Base-by-base conservation (phyloP, 2,888 invertebrate species). In the Cryptops parisi region DNA sequence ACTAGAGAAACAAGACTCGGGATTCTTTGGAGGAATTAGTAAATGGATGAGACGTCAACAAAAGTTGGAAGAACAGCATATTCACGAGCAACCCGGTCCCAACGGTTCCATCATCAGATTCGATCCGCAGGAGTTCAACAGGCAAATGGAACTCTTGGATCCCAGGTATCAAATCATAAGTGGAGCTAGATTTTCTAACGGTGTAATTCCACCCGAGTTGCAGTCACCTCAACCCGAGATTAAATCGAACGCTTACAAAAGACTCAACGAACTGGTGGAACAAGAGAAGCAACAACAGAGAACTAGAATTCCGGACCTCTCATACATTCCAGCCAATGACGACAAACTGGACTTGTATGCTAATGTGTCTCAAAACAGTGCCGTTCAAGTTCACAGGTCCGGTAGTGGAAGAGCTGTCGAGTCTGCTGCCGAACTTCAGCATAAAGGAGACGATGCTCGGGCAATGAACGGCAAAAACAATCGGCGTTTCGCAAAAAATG, bases 11-110 rank as follows among this genome's bases (percentile, higher is more conserved):
- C 50, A 50, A 15, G 52, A 52, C 12, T 47, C 55, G n/a, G 53
- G 57, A 26, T 55, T 57, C 24, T 55, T 58, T 44, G 33, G 55
- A 23, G 57, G 57, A 25, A 57, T 57, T 24, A 47, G 55, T 19
- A 57, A 55, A 41, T 57, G 57, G 57, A 57, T 57, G 57, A 23
- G 54, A 52, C 21, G 54, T n/a, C 56, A 56, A 47, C 57, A 55
- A 25, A 45, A 49, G 17, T 27, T 55, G 25, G 54, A 54, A 19
- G 53, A 57, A 33, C 47, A 52, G 12, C 47, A 51, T 53, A 59
- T 45, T 9, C 33, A 33, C 6, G 9, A 33, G 33, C 33, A 33
- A 15, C 33, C 6, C 9, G 33, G 15, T 33, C 9, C 33, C 33
- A 33, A 33, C 15, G 9, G 15, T 15, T 15, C 33, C 9, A 33